These are phyloP conservation scores for Sarcophaga subvicina DNA, from an alignment of 2,888 invertebrate genomes.

Conservation along the genomic window DNA sequence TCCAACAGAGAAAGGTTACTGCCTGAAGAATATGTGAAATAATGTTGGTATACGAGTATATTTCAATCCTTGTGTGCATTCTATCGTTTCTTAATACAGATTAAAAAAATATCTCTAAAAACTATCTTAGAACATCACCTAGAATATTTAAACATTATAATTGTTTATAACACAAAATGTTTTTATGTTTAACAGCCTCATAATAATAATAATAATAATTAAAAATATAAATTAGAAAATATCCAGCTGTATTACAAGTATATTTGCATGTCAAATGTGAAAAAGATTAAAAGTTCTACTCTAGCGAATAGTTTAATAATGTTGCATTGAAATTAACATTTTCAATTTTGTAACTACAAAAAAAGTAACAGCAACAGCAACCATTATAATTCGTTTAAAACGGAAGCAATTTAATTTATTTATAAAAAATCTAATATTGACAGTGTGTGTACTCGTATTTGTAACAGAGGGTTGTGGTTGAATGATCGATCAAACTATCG, in stretches of 20 bases:
- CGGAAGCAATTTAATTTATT: slow-evolving; percentile 64
- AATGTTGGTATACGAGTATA: too few relatives aligned
- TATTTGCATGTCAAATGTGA: slow-evolving; percentile 52
- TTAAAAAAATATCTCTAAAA: too few relatives aligned
- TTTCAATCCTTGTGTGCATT: too few relatives aligned
- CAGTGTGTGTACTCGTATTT: slow-evolving; percentile 11
- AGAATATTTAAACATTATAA: too few relatives aligned
- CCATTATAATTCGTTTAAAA: slow-evolving; percentile 32
- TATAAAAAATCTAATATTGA: not conserved
- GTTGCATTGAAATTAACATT: slow-evolving; percentile 36
- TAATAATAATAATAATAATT: slow-evolving; percentile 3
- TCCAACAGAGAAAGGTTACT: not conserved
- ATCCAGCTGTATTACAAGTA: slow-evolving; percentile 19
- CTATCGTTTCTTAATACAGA: too few relatives aligned
- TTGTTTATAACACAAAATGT: too few relatives aligned
- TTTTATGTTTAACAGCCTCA: not conserved
- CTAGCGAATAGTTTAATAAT: slow-evolving; percentile 33
- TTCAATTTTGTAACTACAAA: not conserved
- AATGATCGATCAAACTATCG: slow-evolving; percentile 59
- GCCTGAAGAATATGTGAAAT: too few relatives aligned
- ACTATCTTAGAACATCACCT: too few relatives aligned
- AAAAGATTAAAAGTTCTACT: slow-evolving; percentile 56
- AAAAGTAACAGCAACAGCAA: not conserved
- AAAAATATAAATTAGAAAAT: slow-evolving; percentile 12
- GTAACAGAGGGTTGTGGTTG: slow-evolving; percentile 48